These are phyloP conservation scores for Timema podura DNA, from an alignment of 2,888 invertebrate genomes.

Conservation along the genomic window DNA sequence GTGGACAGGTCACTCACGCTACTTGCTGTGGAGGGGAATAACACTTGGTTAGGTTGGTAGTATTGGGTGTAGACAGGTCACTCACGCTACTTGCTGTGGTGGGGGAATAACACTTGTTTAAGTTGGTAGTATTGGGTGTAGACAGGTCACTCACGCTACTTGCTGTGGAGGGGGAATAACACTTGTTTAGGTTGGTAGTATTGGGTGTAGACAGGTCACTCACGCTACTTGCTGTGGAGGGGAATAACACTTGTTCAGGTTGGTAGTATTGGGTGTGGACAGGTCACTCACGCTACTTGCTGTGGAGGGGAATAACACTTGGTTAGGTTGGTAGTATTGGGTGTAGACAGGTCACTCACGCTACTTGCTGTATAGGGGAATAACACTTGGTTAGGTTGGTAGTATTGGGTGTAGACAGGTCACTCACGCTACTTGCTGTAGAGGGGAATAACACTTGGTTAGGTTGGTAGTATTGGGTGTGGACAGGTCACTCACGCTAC, in stretches of 20 bases:
- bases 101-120: too few species aligned
- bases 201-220: constrained; percentile 68
- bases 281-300: constrained; percentile 76
- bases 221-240: constrained; percentile 63
- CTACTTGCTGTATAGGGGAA: constrained; percentile 60
- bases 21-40: constrained; percentile 54
- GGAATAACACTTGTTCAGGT: too few species aligned
- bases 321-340: constrained; percentile 39
- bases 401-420: constrained; percentile 59
- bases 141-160: constrained; percentile 76
- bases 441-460: too few species aligned
- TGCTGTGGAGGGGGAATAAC: constrained; percentile 47
- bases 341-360: constrained; percentile 67
- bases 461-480: constrained; percentile 45
- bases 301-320: constrained; percentile 38
- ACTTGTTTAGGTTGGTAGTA: too few species aligned
- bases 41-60: too few species aligned
- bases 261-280: constrained; percentile 52
- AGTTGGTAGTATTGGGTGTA: constrained; percentile 45
- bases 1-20: constrained; percentile 72
- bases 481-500: constrained; percentile 73
- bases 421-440: constrained; percentile 72
- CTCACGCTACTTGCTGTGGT: constrained; percentile 71
- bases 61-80: constrained; percentile 62
- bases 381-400: too few species aligned